Evolutionary conservation across 2,888 invertebrate species (phyloP).

Genomic region (Lapara coniferarum): DNA sequence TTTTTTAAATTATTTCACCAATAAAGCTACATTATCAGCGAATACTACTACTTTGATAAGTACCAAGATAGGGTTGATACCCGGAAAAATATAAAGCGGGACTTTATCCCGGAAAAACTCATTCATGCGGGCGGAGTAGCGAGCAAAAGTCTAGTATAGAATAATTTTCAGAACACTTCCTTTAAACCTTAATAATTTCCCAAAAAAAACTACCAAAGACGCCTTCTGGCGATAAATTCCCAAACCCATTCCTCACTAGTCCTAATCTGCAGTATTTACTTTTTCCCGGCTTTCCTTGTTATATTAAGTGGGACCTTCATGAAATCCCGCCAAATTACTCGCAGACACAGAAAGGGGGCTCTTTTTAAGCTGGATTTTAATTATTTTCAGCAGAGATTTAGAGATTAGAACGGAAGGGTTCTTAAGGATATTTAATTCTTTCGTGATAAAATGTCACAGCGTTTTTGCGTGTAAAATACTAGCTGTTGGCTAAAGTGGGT

Average conservation of each 20-base stretch:
- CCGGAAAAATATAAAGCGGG: too few relatives aligned
- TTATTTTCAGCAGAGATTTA: constrained; percentile 48
- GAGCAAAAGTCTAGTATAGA: too few relatives aligned
- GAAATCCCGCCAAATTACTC: constrained; percentile 66
- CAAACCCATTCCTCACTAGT: constrained; percentile 55
- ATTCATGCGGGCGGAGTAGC: too few relatives aligned
- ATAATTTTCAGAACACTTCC: neutral
- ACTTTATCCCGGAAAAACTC: too few relatives aligned
- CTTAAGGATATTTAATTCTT: constrained; percentile 32
- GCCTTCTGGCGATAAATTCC: constrained; percentile 52
- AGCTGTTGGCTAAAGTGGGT: too few relatives aligned
- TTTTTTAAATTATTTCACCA: too few relatives aligned
- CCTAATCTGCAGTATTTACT: constrained; percentile 57
- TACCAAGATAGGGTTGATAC: too few relatives aligned
- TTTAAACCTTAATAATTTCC: constrained; percentile 5
- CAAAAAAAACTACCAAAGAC: constrained; percentile 1
- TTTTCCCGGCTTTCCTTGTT: constrained; percentile 51
- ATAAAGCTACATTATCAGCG: too few relatives aligned
- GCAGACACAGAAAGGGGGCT: constrained; percentile 49
- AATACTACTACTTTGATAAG: too few relatives aligned
- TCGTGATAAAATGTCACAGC: constrained; percentile 14
- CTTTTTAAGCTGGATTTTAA: constrained; percentile 51
- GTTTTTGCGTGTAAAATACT: neutral
- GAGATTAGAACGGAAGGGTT: constrained; percentile 40
- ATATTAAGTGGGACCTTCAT: constrained; percentile 62